Evolutionary conservation across 2,888 invertebrate genomes (phyloP), one percentile per base, ranked within the genome.

Genomic region (Mamestra brassicae): DNA sequence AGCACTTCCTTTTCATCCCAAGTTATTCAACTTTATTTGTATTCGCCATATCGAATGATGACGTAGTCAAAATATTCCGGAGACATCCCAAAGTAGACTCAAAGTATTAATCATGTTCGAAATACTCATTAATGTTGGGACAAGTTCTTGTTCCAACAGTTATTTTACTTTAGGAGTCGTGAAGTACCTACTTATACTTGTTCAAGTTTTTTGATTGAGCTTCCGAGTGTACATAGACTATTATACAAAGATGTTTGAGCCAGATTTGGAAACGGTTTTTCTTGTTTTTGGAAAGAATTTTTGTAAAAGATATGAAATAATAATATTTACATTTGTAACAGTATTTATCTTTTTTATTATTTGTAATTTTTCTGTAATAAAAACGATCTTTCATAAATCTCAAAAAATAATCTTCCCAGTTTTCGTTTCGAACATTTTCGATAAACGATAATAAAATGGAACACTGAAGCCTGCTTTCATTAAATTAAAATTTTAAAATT

Each of bases 61-160:
- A 65, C 36, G 26, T 69, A 34, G 42, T 45, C 52, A 17, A 65
- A 76, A 61, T 76, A 65, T 58, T 34, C 57, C 62, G 45, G n/a
- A 42, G 54, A 70, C 65, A 54, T 36, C 61, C 10, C 34, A 36
- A 76, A 81, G 55, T 76, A 52, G 10, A 75, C 50, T 50, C 61
- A 0, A 78, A 78, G 76, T 78, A 81, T 81, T 70, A 70, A 81
- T 79, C 47, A 81, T 63, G 65, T 62, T 71, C 57, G 36, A 54
- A 68, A 76, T 79, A 71, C 82, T 79, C 66, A 79, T 79, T 76
- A 62, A 81, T 81, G 77, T 79, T 81, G 57, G 45, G 57, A 52
- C 57, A 76, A 81, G 54, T 81, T 79, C 65, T 63, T 81, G 75
- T 78, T 36, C 38, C 45, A 78, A 74, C 57, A 45, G 82, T 81